These are phyloP conservation scores for Paramisgurnus dabryanus DNA, from an alignment of 2,113 vertebrate genomes.

Conservation along the genomic window DNA sequence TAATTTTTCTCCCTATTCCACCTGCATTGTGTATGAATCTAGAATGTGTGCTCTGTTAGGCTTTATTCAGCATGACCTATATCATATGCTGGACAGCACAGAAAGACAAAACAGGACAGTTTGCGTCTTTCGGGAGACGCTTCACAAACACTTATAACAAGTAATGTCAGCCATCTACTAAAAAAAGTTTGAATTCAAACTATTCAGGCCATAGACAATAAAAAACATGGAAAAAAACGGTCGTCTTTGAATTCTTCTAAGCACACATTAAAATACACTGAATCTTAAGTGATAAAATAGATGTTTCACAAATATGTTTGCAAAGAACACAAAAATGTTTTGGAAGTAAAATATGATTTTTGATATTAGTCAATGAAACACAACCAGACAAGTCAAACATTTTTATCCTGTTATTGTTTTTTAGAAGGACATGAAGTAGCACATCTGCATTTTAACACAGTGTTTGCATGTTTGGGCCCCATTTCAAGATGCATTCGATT, in stretches of 20 bases:
- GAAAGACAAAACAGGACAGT: background rate
- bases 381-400: background rate
- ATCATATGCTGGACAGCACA: background rate
- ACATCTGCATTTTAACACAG: background rate
- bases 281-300: conserved; percentile 23
- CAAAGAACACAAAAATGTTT: background rate
- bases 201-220: background rate
- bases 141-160: background rate
- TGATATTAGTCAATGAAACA: no score
- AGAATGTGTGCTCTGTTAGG: background rate
- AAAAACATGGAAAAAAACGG: background rate
- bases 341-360: background rate
- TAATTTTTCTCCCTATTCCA: background rate
- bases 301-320: conserved; percentile 12
- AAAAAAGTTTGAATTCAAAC: background rate
- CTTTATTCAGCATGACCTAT: background rate
- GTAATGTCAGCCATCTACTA: background rate
- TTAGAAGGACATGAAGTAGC: background rate
- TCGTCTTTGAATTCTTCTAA: background rate
- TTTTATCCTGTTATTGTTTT: background rate
- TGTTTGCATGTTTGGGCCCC: background rate
- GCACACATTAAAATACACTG: conserved; percentile 18
- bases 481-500: background rate
- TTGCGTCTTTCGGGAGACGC: background rate
- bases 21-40: no score